Conservation (phyloP, 1,140 invertebrate species). For the Conus betulinus region DNA sequence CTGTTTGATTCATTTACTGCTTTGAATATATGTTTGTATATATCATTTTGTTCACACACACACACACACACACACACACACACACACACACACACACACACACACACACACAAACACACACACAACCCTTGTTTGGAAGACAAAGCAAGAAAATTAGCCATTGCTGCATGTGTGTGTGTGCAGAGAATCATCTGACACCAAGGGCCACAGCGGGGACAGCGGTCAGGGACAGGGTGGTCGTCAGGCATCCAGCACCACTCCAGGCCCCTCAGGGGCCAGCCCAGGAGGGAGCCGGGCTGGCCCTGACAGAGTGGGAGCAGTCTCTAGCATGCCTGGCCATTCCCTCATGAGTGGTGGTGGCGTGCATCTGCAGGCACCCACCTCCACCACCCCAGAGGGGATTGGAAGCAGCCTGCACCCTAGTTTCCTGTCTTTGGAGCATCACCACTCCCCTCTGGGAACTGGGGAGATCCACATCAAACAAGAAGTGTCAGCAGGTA, state of each 20-base stretch:
- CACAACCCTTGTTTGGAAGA: no score
- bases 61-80: no score
- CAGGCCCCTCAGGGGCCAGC: constrained; percentile 28
- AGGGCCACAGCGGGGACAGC: constrained; percentile 33
- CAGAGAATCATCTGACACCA: constrained; percentile 44
- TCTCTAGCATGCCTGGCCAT: constrained; percentile 21
- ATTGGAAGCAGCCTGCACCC: constrained; percentile 24
- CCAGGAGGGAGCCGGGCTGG: constrained; percentile 16
- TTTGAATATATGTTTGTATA: no score
- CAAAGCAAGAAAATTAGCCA: neutral
- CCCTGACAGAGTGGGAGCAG: constrained; percentile 1
- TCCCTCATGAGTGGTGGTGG: constrained; percentile 26
- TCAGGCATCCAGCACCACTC: constrained; percentile 34
- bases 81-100: no score
- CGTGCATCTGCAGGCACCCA: constrained; percentile 45
- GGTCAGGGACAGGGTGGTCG: constrained; percentile 21
- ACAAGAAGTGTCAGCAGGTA: constrained; percentile 29
- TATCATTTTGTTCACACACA: no score
- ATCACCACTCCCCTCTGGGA: constrained; percentile 15
- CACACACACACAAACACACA: no score
- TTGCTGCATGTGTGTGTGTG: neutral
- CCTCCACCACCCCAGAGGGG: constrained; percentile 50
- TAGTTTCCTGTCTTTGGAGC: constrained; percentile 26
- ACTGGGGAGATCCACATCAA: constrained; percentile 23
- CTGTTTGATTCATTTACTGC: no score